Conservation (phyloP, 2,888 invertebrate genomes). For the Lasioglossum figueresi region DNA sequence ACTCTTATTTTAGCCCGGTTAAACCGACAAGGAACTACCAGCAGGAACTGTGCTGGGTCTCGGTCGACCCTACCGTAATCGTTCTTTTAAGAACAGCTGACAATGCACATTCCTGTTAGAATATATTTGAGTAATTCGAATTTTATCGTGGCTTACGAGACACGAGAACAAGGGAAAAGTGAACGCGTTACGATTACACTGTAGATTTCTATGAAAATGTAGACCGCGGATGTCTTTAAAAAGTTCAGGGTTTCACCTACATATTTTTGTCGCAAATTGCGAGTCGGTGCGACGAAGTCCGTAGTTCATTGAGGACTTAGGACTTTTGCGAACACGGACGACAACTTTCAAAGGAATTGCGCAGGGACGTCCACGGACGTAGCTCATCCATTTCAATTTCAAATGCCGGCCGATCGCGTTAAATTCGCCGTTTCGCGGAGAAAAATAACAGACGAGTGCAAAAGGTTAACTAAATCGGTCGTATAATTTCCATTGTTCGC, state of each 20-base stretch:
- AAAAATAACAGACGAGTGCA: constrained; percentile 17
- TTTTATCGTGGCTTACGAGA: neutral
- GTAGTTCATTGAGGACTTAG: neutral
- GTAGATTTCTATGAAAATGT: too few relatives aligned
- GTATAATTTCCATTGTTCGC: constrained; percentile 53
- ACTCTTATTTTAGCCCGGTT: neutral
- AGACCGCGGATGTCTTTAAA: neutral
- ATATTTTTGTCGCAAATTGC: neutral
- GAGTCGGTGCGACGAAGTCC: neutral
- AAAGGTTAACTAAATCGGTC: constrained; percentile 45
- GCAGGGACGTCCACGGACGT: neutral
- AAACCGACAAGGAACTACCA: neutral
- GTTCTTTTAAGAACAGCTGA: neutral
- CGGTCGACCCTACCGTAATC: neutral
- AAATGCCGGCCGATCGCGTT: constrained; percentile 25
- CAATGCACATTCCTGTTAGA: neutral
- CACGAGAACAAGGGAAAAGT: neutral
- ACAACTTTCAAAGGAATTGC: too few relatives aligned
- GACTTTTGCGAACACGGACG: neutral
- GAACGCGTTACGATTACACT: neutral
- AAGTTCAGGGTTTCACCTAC: neutral
- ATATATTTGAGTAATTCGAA: neutral
- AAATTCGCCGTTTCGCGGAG: constrained; percentile 27
- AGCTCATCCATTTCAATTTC: constrained; percentile 46
- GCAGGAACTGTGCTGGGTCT: neutral